Percentiles rank a stretch among this genome's conserved stretches.
phyloP scores from a whole-genome alignment of 2,113 vertebrate genomes.

The Nerophis lumbriciformis region DNA sequence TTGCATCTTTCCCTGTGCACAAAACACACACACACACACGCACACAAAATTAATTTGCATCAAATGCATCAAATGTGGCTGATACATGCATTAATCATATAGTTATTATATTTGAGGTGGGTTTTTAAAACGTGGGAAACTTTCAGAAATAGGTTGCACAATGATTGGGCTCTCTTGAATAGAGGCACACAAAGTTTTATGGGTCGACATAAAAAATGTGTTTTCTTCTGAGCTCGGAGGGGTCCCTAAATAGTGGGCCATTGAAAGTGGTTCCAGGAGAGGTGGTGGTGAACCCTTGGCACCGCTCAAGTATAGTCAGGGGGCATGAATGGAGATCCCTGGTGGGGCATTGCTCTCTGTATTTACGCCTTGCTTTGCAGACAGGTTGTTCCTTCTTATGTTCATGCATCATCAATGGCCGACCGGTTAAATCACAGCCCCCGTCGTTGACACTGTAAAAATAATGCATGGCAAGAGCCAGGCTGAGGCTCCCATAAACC shows the following conservation, averaged over 20 bases:
- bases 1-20: slow-evolving; percentile 20
- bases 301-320: slow-evolving; percentile 72
- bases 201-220: slow-evolving; percentile 72
- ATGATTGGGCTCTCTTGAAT: slow-evolving; percentile 54
- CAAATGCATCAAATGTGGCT: slow-evolving; percentile 33
- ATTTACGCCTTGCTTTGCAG: slow-evolving; percentile 75
- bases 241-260: slow-evolving; percentile 72
- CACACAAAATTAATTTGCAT: slow-evolving; percentile 30
- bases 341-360: slow-evolving; percentile 78
- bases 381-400: slow-evolving; percentile 77
- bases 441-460: slow-evolving; percentile 71
- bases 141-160: slow-evolving; percentile 57
- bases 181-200: slow-evolving; percentile 64
- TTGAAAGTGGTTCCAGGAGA: slow-evolving; percentile 72
- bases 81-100: slow-evolving; percentile 16
- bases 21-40: slow-evolving; percentile 10
- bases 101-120: not conserved
- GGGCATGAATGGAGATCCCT: slow-evolving; percentile 76
- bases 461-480: slow-evolving; percentile 68
- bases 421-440: slow-evolving; percentile 83
- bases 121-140: slow-evolving; percentile 57
- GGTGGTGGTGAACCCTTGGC: slow-evolving; percentile 82
- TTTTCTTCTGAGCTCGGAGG: slow-evolving; percentile 64
- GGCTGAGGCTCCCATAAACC: slow-evolving; percentile 59
- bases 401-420: slow-evolving; percentile 81